Percentiles rank a stretch among this genome's conserved stretches.
Conservation (phyloP, 1,140 invertebrate species). For the Matsumurasca onukii region DNA sequence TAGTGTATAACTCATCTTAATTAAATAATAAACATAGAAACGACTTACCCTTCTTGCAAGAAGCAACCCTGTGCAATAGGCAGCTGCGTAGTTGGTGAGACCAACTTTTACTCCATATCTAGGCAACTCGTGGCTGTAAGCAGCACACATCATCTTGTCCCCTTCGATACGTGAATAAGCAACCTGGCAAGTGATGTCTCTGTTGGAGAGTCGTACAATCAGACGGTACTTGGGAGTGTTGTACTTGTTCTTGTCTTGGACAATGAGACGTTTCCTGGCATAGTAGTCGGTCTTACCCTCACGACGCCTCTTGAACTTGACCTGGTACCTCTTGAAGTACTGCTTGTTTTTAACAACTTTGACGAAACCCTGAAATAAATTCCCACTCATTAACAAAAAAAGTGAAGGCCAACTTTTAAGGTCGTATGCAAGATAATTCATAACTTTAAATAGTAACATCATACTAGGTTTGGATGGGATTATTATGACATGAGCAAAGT, state of each 20-base stretch:
- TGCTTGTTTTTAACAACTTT: constrained; percentile 99
- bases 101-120: constrained; percentile 94
- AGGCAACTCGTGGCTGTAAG: constrained; percentile 97
- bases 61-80: constrained; percentile 96
- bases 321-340: constrained; percentile 99
- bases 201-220: constrained; percentile 97
- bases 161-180: constrained; percentile 98
- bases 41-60: constrained; percentile 84
- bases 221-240: constrained; percentile 99
- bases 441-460: too few relatives aligned
- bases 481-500: too few relatives aligned
- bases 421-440: too few relatives aligned
- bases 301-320: constrained; percentile 91
- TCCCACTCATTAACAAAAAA: background rate
- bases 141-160: constrained; percentile 94
- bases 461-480: too few relatives aligned
- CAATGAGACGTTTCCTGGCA: constrained; percentile 93
- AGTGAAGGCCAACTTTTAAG: too few relatives aligned
- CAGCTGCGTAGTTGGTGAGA: constrained; percentile 98
- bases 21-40: too few relatives aligned
- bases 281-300: constrained; percentile 99
- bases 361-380: constrained; percentile 85
- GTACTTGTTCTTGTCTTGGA: constrained; percentile 99
- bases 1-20: too few relatives aligned
- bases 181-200: constrained; percentile 96